These are phyloP conservation scores for Myotis lucifugus DNA, from an alignment of 2,113 vertebrate genomes.

Conservation along the genomic window DNA sequence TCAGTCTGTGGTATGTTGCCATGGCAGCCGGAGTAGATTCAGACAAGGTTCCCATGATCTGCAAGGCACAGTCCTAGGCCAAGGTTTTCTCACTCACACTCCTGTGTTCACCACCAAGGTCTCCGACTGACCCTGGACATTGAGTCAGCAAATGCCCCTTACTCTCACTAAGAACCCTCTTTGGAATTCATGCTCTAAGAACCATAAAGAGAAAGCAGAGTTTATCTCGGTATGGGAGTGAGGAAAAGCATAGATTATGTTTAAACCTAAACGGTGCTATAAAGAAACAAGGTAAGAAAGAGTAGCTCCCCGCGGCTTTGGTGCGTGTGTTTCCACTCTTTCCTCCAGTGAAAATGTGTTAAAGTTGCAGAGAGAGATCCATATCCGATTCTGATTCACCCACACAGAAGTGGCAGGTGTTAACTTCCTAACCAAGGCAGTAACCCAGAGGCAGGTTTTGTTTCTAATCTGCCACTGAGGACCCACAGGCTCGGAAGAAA, in stretches of 20 bases:
- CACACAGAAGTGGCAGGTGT: not conserved
- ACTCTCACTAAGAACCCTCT: no score
- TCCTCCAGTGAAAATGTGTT: not conserved
- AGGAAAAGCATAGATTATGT: not conserved
- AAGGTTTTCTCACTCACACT: fast-evolving
- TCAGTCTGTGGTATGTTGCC: not conserved
- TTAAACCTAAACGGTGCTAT: not conserved
- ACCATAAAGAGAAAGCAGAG: not conserved
- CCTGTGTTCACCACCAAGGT: no score
- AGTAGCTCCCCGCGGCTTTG: no score
- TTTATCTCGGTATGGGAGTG: not conserved
- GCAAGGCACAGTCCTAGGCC: not conserved
- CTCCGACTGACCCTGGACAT: fast-evolving
- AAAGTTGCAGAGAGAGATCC: not conserved
- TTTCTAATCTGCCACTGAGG: constrained; percentile 36
- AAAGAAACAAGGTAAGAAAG: not conserved
- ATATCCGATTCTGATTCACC: not conserved
- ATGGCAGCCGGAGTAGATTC: fast-evolving
- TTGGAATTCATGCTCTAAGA: not conserved
- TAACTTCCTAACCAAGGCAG: not conserved
- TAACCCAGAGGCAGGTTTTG: not conserved
- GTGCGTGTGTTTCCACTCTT: fast-evolving
- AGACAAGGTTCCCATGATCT: not conserved
- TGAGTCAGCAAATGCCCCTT: not conserved
- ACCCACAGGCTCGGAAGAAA: not conserved